Evolutionary conservation across 2,113 vertebrate species (phyloP).

Genomic region (Passer montanus): DNA sequence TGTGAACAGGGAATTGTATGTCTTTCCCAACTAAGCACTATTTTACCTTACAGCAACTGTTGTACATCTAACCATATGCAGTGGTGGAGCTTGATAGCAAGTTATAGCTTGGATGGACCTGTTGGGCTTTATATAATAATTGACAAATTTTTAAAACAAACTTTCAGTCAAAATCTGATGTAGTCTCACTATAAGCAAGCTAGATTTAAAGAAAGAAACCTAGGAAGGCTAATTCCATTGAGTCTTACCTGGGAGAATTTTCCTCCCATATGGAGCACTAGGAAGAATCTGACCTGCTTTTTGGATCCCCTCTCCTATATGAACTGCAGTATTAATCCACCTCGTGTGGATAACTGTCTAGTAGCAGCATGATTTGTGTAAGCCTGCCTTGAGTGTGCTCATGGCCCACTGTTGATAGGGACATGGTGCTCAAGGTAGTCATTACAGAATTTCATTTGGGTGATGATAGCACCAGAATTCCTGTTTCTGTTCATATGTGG

Average conservation of each 20-base stretch:
- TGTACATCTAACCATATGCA: not conserved
- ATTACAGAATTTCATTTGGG: not conserved
- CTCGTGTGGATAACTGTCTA: not conserved
- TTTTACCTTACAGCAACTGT: not conserved
- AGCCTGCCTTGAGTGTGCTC: not conserved
- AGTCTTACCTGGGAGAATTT: not conserved
- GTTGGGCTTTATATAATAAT: not conserved
- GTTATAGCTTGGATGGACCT: not conserved
- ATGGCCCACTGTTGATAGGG: not conserved
- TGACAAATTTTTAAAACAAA: not conserved
- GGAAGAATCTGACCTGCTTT: not conserved
- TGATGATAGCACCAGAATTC: not conserved
- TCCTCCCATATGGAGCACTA: not conserved
- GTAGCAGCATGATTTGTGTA: not conserved
- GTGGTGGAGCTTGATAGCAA: not conserved
- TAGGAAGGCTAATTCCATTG: not conserved
- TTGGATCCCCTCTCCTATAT: not conserved
- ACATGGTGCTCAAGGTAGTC: not conserved
- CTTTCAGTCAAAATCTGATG: not conserved
- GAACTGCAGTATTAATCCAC: not conserved
- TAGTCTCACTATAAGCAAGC: not conserved
- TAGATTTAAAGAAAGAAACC: not conserved
- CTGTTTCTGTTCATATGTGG: not conserved
- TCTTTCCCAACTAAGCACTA: not conserved
- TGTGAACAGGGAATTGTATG: not conserved